Conservation (phyloP, 2,888 invertebrate genomes). For the Trissonchulus latispiculum region DNA sequence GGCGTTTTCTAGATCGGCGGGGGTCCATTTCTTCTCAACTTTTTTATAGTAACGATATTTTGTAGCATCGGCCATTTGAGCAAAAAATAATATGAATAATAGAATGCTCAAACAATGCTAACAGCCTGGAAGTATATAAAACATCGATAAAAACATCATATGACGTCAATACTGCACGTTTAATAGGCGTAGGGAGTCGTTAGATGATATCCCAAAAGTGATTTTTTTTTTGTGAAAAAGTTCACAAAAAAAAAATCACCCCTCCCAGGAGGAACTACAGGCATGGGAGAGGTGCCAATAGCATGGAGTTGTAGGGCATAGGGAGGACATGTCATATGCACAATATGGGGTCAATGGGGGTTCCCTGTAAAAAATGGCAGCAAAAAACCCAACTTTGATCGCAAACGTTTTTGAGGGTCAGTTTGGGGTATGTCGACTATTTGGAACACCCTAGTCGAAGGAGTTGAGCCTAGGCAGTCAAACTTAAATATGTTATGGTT, state of each 20-base stretch:
- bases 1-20: background rate
- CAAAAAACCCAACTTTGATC: too few species aligned
- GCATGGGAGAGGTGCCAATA: background rate
- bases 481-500: too few species aligned
- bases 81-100: background rate
- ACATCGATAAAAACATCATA: background rate
- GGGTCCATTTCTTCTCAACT: too few species aligned
- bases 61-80: background rate
- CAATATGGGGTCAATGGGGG: too few species aligned
- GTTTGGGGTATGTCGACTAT: too few species aligned
- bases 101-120: constrained; percentile 1
- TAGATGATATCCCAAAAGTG: background rate
- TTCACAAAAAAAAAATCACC: constrained; percentile 2
- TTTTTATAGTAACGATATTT: constrained; percentile 4
- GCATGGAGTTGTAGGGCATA: background rate
- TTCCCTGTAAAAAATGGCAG: too few species aligned
- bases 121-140: background rate
- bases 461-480: too few species aligned
- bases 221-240: background rate
- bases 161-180: too few species aligned
- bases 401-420: too few species aligned
- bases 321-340: background rate
- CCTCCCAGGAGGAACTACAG: background rate
- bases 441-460: too few species aligned
- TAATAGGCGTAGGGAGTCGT: too few species aligned